These are phyloP conservation scores for Nesometra sesokonis DNA, from an alignment of 35 echinoderm and acorn worm species.

Conservation along the genomic window DNA sequence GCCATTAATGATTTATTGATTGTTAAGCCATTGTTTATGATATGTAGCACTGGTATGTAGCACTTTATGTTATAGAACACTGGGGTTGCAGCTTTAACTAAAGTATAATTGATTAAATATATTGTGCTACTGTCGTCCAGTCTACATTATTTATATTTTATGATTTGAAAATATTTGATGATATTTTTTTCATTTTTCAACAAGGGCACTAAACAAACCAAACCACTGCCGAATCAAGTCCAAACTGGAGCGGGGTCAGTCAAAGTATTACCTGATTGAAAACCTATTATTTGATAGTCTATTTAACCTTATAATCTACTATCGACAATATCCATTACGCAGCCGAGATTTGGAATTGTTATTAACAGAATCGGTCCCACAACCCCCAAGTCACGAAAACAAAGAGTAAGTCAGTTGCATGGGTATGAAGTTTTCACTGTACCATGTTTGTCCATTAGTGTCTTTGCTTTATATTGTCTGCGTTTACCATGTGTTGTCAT, in stretches of 20 bases:
- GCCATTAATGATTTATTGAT: too few species aligned
- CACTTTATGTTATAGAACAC: too few species aligned
- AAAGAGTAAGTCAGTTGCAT: constrained; percentile 86
- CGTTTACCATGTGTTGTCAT: not conserved
- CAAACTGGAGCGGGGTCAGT: constrained; percentile 77
- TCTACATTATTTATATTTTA: too few species aligned
- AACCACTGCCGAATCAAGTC: constrained; percentile 99
- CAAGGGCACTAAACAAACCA: constrained; percentile 73
- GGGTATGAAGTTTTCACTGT: not conserved
- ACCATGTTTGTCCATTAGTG: not conserved
- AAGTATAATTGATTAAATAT: too few species aligned
- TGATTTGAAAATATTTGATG: too few species aligned
- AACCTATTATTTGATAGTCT: constrained; percentile 81
- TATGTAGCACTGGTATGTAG: too few species aligned
- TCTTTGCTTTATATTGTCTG: not conserved
- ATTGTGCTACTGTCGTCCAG: too few species aligned
- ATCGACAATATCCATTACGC: constrained; percentile 75
- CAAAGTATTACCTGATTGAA: constrained; percentile 98
- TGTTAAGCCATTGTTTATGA: too few species aligned
- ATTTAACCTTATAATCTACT: constrained; percentile 93
- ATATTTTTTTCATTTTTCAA: not conserved
- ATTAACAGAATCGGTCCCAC: constrained; percentile 77
- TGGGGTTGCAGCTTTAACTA: too few species aligned
- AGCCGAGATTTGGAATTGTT: constrained; percentile 69
- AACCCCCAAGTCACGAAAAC: constrained; percentile 89